These are phyloP conservation scores for Dusona sp. DNA, from an alignment of 2,888 invertebrate species.

Conservation along the genomic window DNA sequence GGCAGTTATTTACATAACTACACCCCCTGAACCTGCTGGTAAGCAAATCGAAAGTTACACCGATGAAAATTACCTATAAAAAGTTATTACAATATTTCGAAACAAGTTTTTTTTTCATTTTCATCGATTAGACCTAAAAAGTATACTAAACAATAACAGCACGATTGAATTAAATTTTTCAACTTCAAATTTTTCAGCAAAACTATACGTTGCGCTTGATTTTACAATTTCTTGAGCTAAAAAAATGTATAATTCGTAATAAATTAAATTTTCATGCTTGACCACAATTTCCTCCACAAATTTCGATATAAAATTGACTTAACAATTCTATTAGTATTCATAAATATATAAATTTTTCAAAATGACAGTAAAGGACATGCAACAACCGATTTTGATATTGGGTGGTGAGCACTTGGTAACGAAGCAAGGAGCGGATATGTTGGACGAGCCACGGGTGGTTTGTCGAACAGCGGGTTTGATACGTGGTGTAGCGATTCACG, in stretches of 20 bases:
- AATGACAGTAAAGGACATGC: slow-evolving; percentile 87
- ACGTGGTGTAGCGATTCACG: slow-evolving; percentile 91
- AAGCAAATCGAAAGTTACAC: slow-evolving; percentile 74
- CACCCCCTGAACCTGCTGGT: slow-evolving; percentile 89
- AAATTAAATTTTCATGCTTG: not conserved
- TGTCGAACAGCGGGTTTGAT: slow-evolving; percentile 87
- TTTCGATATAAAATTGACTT: not conserved
- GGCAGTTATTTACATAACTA: slow-evolving; percentile 88
- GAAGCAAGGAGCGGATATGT: slow-evolving; percentile 89
- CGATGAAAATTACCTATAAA: not conserved
- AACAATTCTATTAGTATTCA: not conserved
- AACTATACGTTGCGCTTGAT: too few species aligned
- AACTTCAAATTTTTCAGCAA: too few species aligned
- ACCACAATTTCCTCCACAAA: not conserved
- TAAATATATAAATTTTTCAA: not conserved
- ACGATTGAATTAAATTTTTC: too few species aligned
- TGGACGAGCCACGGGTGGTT: slow-evolving; percentile 89
- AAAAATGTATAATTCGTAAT: too few species aligned
- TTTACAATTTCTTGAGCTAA: not conserved
- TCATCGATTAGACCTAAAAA: too few species aligned
- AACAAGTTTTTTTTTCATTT: too few species aligned
- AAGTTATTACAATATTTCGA: not conserved
- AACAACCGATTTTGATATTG: slow-evolving; percentile 89
- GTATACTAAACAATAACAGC: too few species aligned
- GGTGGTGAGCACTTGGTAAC: slow-evolving; percentile 89